phyloP scores from a whole-genome alignment of 2,888 invertebrate genomes.

The Drosophila setosimentum region DNA sequence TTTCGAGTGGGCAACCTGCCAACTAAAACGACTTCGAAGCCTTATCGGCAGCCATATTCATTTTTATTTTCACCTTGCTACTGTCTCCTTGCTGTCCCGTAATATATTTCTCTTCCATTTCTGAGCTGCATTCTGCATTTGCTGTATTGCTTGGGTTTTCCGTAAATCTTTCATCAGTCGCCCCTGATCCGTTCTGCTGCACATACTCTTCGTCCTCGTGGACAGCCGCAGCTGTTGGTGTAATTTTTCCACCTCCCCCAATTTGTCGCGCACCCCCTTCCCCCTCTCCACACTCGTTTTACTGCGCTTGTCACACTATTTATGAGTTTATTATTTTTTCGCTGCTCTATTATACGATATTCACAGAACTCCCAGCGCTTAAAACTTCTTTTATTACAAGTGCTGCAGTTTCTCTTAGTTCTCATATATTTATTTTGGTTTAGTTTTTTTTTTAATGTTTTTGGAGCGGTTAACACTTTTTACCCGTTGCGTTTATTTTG shows the following conservation, averaged over 20 bases:
- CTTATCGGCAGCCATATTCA: constrained; percentile 57
- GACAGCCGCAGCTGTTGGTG: constrained; percentile 59
- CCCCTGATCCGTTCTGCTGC: constrained; percentile 38
- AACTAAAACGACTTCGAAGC: constrained; percentile 28
- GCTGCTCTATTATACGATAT: constrained; percentile 64
- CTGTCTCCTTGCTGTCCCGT: constrained; percentile 8
- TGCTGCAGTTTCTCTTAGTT: constrained; percentile 73
- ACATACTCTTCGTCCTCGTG: constrained; percentile 10
- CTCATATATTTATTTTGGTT: constrained; percentile 27
- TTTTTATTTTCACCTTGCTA: constrained; percentile 43
- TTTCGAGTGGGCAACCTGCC: constrained; percentile 27
- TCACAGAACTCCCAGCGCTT: constrained; percentile 52
- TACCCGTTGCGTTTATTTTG: constrained; percentile 49
- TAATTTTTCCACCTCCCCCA: constrained; percentile 53
- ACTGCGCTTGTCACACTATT: constrained; percentile 73
- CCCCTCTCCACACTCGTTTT: constrained; percentile 2
- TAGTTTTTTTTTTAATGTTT: constrained; percentile 16
- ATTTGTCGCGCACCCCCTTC: constrained; percentile 10
- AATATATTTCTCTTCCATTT: constrained; percentile 10
- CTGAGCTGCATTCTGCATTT: constrained; percentile 29
- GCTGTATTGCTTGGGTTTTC: constrained; percentile 40
- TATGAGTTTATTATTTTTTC: constrained; percentile 78
- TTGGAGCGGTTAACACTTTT: constrained; percentile 50
- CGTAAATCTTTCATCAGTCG: constrained; percentile 63
- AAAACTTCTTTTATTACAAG: constrained; percentile 80